These are phyloP conservation scores for Perca schrenkii DNA, from an alignment of 2,113 vertebrate genomes.

Conservation along the genomic window DNA sequence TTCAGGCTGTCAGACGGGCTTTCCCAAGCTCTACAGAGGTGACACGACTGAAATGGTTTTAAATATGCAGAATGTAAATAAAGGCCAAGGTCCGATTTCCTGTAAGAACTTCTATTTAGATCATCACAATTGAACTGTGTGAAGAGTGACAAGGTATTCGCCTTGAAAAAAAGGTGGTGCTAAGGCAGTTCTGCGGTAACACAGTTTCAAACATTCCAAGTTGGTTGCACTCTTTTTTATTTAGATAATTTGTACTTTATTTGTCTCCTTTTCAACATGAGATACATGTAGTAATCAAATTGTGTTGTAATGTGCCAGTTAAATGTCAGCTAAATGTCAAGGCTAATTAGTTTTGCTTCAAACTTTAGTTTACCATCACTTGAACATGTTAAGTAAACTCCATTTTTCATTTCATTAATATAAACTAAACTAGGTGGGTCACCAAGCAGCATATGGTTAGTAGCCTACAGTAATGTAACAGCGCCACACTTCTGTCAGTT, in stretches of 20 bases:
- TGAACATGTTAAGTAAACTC: not conserved
- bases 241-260: not conserved
- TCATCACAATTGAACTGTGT: slow-evolving; percentile 51
- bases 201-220: not conserved
- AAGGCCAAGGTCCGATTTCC: slow-evolving; percentile 55
- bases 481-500: not conserved
- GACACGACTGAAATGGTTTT: slow-evolving; percentile 50
- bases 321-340: not conserved
- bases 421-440: not conserved
- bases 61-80: slow-evolving; percentile 69
- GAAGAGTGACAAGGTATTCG: slow-evolving; percentile 22
- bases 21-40: slow-evolving; percentile 53
- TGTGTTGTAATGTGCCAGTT: too few relatives aligned
- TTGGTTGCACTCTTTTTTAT: not conserved
- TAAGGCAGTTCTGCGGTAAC: not conserved
- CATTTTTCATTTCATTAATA: too few relatives aligned
- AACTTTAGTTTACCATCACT: not conserved
- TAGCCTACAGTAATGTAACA: not conserved
- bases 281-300: not conserved
- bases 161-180: not conserved
- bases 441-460: too few relatives aligned
- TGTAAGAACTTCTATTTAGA: slow-evolving; percentile 57
- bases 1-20: slow-evolving; percentile 63
- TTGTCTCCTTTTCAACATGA: not conserved
- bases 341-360: not conserved